Percentiles rank a stretch among this genome's conserved stretches.
Conservation (phyloP, 2,113 vertebrate genomes). For the Echinops telfairi region DNA sequence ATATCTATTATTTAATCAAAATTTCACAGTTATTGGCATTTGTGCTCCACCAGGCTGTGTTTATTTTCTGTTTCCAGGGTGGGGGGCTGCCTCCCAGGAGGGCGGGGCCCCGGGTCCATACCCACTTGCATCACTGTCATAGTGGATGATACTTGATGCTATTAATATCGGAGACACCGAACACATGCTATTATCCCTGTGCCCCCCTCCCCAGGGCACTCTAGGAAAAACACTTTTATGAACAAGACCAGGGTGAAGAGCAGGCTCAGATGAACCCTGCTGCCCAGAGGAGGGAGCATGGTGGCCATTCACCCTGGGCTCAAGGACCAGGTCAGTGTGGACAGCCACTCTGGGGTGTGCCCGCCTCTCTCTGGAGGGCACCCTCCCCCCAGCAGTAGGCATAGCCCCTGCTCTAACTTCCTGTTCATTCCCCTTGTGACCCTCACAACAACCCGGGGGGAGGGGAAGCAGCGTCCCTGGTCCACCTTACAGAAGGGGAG, state of each 20-base stretch:
- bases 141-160: conserved; percentile 86
- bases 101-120: conserved; percentile 85
- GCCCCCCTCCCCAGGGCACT: conserved; percentile 75
- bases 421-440: not conserved
- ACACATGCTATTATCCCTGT: conserved; percentile 82
- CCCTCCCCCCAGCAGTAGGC: not conserved
- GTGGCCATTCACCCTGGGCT: not conserved
- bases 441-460: no score
- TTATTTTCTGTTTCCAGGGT: conserved; percentile 95
- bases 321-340: no score
- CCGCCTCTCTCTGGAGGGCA: not conserved
- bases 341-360: not conserved
- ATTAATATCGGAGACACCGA: conserved; percentile 89
- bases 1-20: conserved; percentile 99
- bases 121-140: conserved; percentile 89
- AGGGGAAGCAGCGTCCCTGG: accelerated
- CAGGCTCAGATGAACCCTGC: conserved; percentile 18
- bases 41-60: conserved; percentile 92
- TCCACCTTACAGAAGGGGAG: not conserved
- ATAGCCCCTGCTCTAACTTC: no score
- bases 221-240: conserved; percentile 86
- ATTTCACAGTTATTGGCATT: conserved; percentile 94
- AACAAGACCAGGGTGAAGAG: conserved; percentile 55
- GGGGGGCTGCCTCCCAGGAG: conserved; percentile 89
- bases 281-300: not conserved